phyloP scores from a whole-genome alignment of 2,888 invertebrate species.

The Endotricha flammealis region DNA sequence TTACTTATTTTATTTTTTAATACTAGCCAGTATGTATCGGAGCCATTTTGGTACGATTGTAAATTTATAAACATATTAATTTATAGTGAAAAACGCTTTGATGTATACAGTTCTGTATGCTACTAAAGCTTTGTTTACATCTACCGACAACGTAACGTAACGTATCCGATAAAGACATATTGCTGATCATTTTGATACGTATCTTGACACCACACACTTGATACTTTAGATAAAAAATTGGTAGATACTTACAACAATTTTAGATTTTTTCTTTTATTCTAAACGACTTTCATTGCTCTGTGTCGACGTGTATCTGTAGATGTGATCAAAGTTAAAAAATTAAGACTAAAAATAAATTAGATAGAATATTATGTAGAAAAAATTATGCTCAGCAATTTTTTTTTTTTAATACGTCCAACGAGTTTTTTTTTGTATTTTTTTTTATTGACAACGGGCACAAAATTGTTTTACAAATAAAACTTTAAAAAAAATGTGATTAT shows the following conservation, averaged over 20 bases:
- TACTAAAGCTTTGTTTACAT: too few species aligned
- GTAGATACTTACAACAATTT: too few species aligned
- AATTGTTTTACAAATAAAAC: constrained; percentile 2
- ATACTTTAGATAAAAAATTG: too few species aligned
- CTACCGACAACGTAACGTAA: too few species aligned
- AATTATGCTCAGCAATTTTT: constrained; percentile 55
- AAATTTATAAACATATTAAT: constrained; percentile 38
- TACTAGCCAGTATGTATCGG: constrained; percentile 2
- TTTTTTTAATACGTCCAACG: constrained; percentile 33
- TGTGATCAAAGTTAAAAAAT: constrained; percentile 39
- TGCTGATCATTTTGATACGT: too few species aligned
- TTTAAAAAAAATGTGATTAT: too few species aligned
- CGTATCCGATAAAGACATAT: too few species aligned
- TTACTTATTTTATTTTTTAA: constrained; percentile 29
- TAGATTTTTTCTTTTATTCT: too few species aligned
- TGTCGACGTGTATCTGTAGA: too few species aligned
- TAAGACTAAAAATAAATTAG: constrained; percentile 55
- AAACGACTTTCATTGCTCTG: too few species aligned
- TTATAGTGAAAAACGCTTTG: constrained; percentile 61
- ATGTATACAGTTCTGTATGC: constrained; percentile 64
- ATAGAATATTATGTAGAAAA: constrained; percentile 64
- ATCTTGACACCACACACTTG: too few species aligned
- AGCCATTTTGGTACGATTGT: constrained; percentile 19
- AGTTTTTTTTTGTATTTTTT: too few species aligned
- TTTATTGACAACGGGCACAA: constrained; percentile 14